Base-by-base conservation (phyloP, 2,888 invertebrate genomes). In the Orchestes rusci region DNA sequence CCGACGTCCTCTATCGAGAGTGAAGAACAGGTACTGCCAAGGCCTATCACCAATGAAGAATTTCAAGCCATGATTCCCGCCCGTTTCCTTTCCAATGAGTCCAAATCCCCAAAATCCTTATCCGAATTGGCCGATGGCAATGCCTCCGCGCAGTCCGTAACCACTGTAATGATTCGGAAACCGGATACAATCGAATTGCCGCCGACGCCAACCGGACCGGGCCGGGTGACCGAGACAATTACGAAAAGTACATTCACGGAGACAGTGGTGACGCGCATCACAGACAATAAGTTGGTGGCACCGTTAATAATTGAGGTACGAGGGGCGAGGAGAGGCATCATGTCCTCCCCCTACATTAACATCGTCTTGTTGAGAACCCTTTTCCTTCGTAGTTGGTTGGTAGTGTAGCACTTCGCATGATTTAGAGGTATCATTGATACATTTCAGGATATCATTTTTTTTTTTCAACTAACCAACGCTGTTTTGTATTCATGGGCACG, bases 211-310 rank as follows among this genome's bases (percentile, higher is more conserved):
- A 83, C 84, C 53, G 77, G 82, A 59, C 79, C 86, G 66, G 92
- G 92, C 68, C 79, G 80, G 69, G 86, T 91, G 73, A 92, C 91
- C 58, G 93, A 93, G 76, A 89, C 87, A 70, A 88, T 93, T 77
- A 93, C 92, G 70, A 92, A 91, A 80, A 89, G 91, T 67, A 92
- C 92, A 58, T 85, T 91, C 76, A 92, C 92, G 65, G 92, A 93
- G 77, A 92, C 91, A 55, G 89, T 90, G 58, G 91, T 92, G 73
- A 93, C 92, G 59, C 78, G 93, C 66, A 82, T 92, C 73, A 93
- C 93, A 62, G 90, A 92, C 74, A 93, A 93, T 77, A 80, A 84
- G 69, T 80, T 88, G 74, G 78, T 82, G 70, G 81, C 78, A 70
- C 87, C 88, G 64, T 76, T 90, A 70, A 84, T 89, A 71, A 82